A percentile compares a stretch with the other conserved stretches of the same genome.
These are phyloP conservation scores for Polydrusus pterygomalis DNA, from an alignment of 2,888 invertebrate genomes.

Conservation along the genomic window DNA sequence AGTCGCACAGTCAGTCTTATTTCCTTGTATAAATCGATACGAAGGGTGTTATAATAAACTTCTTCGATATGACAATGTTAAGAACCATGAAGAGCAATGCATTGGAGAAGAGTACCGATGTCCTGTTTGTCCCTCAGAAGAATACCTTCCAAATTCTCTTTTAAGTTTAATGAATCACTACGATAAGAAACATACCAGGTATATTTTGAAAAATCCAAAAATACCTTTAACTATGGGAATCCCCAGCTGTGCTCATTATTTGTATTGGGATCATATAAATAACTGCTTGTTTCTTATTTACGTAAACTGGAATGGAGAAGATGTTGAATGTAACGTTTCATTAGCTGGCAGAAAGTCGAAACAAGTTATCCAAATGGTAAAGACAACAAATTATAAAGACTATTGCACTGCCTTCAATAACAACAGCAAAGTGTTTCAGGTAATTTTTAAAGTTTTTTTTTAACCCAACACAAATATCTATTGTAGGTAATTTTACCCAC, in stretches of 20 bases:
- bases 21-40: background rate
- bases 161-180: background rate
- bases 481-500: no score
- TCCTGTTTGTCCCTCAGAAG: background rate
- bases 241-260: background rate
- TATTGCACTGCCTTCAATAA: background rate
- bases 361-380: background rate
- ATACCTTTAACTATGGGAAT: background rate
- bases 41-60: background rate
- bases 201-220: background rate
- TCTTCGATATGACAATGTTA: background rate
- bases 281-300: background rate
- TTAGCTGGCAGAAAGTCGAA: background rate
- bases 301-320: background rate
- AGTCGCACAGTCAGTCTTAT: background rate
- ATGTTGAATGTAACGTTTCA: background rate
- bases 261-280: background rate
- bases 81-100: background rate
- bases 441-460: background rate
- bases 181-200: background rate
- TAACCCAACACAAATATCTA: no score
- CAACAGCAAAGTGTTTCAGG: background rate
- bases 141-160: background rate
- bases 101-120: background rate
- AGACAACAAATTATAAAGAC: background rate